Conservation (phyloP, 1,140 invertebrate genomes). For the Drosophila lowei region DNA sequence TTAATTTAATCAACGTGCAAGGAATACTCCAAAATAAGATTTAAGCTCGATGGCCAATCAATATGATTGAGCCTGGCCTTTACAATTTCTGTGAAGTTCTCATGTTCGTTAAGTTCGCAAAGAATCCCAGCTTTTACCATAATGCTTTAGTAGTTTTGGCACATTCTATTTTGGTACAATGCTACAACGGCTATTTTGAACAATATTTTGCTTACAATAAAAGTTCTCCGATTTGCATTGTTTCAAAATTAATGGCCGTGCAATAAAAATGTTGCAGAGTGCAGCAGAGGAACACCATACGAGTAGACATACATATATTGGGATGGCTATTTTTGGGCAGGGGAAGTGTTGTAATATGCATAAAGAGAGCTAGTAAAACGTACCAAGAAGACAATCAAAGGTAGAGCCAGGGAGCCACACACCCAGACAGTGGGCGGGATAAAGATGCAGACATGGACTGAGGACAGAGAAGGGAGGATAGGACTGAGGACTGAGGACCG, state of each 20-base stretch:
- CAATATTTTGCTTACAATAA: slow-evolving; percentile 27
- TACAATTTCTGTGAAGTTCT: too few relatives aligned
- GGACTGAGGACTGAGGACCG: slow-evolving; percentile 8
- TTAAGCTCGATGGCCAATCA: too few relatives aligned
- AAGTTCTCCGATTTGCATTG: slow-evolving; percentile 9
- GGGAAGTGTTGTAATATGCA: slow-evolving; percentile 36
- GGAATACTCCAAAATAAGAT: too few relatives aligned
- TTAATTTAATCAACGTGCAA: too few relatives aligned
- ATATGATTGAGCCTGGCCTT: too few relatives aligned
- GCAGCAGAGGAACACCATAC: neutral
- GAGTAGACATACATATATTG: slow-evolving; percentile 14
- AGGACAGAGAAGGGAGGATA: too few relatives aligned
- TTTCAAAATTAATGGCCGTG: slow-evolving; percentile 27
- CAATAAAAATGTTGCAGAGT: slow-evolving; percentile 23
- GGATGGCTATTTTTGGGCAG: slow-evolving; percentile 18
- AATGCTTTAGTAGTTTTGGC: neutral
- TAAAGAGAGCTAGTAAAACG: slow-evolving; percentile 17
- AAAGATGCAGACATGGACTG: slow-evolving; percentile 9
- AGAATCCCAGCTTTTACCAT: too few relatives aligned
- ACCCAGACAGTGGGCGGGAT: neutral
- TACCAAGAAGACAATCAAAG: slow-evolving; percentile 31
- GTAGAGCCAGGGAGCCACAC: neutral
- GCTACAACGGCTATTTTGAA: neutral
- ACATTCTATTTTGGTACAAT: slow-evolving; percentile 4
- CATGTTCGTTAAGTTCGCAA: too few relatives aligned